These are phyloP conservation scores for Anagrus nilaparvatae DNA, from an alignment of 1,140 invertebrate species.

Conservation along the genomic window DNA sequence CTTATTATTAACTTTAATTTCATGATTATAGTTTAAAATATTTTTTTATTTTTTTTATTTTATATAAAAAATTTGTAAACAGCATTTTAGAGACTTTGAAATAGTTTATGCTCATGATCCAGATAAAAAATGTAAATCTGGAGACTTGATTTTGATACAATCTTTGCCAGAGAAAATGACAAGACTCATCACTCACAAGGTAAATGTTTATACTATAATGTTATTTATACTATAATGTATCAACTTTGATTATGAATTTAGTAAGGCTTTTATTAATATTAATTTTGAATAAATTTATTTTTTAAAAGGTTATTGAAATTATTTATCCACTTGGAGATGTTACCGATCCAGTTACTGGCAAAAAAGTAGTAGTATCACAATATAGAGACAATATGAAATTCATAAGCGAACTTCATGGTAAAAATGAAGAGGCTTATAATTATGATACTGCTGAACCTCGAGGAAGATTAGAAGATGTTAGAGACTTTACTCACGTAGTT, in stretches of 20 bases:
- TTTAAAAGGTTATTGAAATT: constrained; percentile 54
- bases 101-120: constrained; percentile 69
- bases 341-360: constrained; percentile 71
- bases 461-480: constrained; percentile 69
- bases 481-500: constrained; percentile 68
- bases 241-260: neutral
- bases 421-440: constrained; percentile 55
- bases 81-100: constrained; percentile 69
- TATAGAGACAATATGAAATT: constrained; percentile 68
- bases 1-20: neutral
- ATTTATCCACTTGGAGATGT: constrained; percentile 74
- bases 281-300: constrained; percentile 3
- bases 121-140: constrained; percentile 62
- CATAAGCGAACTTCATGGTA: constrained; percentile 58
- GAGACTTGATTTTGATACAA: constrained; percentile 71
- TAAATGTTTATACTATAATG: constrained; percentile 15
- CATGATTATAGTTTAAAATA: constrained; percentile 11
- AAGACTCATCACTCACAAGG: constrained; percentile 63
- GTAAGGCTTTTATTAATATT: neutral
- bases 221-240: neutral
- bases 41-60: constrained; percentile 32
- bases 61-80: no score
- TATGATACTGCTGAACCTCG: constrained; percentile 66
- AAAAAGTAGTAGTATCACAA: constrained; percentile 57
- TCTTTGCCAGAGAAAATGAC: constrained; percentile 60